A percentile compares a stretch with the other conserved stretches of the same genome.
Conservation (phyloP, 2,888 invertebrate genomes). For the Fissipunctia ypsillon region DNA sequence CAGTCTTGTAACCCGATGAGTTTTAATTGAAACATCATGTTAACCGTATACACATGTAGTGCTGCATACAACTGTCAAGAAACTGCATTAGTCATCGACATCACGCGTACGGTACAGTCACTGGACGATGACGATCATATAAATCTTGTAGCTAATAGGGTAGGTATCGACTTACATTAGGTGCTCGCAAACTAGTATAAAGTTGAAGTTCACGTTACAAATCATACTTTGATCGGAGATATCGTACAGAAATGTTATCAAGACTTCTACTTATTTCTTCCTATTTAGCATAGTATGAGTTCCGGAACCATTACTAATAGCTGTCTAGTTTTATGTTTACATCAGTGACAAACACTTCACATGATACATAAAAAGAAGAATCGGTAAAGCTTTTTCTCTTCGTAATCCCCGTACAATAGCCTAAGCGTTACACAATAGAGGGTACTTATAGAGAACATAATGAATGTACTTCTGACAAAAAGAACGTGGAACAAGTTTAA, state of each 20-base stretch:
- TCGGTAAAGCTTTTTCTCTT: slow-evolving; percentile 48
- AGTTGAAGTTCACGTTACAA: slow-evolving; percentile 20
- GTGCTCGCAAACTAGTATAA: neutral
- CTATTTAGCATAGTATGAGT: neutral
- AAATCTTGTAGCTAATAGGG: slow-evolving; percentile 24
- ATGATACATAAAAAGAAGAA: slow-evolving; percentile 22
- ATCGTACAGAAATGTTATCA: neutral
- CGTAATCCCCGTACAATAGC: slow-evolving; percentile 53
- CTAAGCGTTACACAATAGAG: slow-evolving; percentile 55
- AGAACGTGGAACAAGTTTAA: slow-evolving; percentile 61
- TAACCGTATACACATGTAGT: slow-evolving; percentile 44
- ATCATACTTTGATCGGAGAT: neutral
- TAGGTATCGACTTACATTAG: slow-evolving; percentile 36
- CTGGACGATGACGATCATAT: slow-evolving; percentile 49
- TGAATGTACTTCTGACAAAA: slow-evolving; percentile 56
- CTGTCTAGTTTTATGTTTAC: slow-evolving; percentile 26
- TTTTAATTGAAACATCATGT: slow-evolving; percentile 46
- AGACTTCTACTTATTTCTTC: neutral
- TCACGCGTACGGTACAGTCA: slow-evolving; percentile 40
- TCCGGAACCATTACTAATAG: neutral
- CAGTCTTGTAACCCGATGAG: slow-evolving; percentile 20
- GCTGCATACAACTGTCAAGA: slow-evolving; percentile 45
- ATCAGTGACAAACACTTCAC: slow-evolving; percentile 18
- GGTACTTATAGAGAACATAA: slow-evolving; percentile 44
- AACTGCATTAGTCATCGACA: slow-evolving; percentile 48